phyloP scores from a whole-genome alignment of 1,140 invertebrate species.

The Drosophila aff. region DNA sequence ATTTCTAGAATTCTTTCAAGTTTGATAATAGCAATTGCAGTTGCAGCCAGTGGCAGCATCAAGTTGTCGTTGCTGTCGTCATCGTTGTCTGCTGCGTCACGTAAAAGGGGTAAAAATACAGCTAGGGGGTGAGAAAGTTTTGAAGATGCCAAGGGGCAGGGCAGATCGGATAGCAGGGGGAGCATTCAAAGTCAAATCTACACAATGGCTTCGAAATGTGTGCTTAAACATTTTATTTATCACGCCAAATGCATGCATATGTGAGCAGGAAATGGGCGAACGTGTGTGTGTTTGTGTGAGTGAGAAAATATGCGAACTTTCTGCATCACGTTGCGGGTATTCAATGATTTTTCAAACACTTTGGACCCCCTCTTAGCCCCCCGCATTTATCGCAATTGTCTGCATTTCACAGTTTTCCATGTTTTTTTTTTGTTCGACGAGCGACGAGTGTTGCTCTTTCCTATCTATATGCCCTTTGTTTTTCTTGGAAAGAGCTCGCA shows the following conservation, averaged over 20 bases:
- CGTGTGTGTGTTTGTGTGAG: conserved; percentile 19
- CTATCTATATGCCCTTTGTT: conserved; percentile 39
- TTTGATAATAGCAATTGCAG: conserved; percentile 59
- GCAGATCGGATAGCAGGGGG: not conserved
- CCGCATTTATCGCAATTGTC: conserved; percentile 76
- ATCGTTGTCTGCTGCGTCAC: conserved; percentile 53
- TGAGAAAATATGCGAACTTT: conserved; percentile 67
- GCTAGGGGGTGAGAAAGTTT: not conserved
- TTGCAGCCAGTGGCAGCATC: conserved; percentile 36
- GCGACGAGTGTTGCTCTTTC: conserved; percentile 17
- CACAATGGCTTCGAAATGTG: conserved; percentile 75
- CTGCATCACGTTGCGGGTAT: conserved; percentile 73
- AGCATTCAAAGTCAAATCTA: conserved; percentile 78
- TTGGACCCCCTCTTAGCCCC: conserved; percentile 7
- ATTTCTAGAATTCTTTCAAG: not conserved
- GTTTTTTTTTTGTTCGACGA: not conserved
- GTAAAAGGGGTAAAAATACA: conserved; percentile 26
- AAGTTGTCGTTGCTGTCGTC: conserved; percentile 47
- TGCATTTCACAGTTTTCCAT: conserved; percentile 50
- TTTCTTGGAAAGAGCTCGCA: conserved; percentile 23
- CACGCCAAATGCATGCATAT: conserved; percentile 72
- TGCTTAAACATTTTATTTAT: conserved; percentile 83
- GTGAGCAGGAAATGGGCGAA: conserved; percentile 50
- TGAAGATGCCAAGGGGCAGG: not conserved
- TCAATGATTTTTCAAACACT: conserved; percentile 68